Conservation (phyloP, 2,797 vertebrate genomes). For the Peromyscus nudipes region DNA sequence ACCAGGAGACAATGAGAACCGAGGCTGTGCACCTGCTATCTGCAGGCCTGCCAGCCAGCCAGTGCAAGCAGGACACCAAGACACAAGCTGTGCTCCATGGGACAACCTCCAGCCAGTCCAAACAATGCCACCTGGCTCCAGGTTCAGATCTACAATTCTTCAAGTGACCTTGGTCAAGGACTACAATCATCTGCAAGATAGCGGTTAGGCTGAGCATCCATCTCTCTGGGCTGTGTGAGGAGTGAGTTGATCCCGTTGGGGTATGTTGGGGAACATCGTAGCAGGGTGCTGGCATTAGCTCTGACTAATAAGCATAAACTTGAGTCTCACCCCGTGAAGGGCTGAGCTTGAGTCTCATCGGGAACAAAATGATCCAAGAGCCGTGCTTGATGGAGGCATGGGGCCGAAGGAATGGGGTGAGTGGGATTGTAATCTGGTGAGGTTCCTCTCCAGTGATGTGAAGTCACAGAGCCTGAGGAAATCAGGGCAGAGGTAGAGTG, state of each 20-base stretch:
- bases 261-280: neutral
- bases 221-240: neutral
- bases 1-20: accelerated
- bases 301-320: neutral
- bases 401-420: neutral
- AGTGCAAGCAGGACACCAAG: accelerated
- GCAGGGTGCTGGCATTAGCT: accelerated
- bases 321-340: neutral
- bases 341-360: neutral
- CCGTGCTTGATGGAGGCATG: neutral
- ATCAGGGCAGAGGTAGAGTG: neutral
- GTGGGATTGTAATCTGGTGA: neutral
- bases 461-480: neutral
- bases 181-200: neutral
- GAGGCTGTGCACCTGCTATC: neutral
- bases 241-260: neutral
- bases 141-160: neutral
- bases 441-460: accelerated
- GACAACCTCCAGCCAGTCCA: neutral
- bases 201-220: accelerated
- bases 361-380: neutral
- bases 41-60: neutral
- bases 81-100: neutral
- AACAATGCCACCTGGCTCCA: neutral
- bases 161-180: neutral